Base-by-base conservation (phyloP, 23 tunicate genomes). In the Halocynthia aurantium region DNA sequence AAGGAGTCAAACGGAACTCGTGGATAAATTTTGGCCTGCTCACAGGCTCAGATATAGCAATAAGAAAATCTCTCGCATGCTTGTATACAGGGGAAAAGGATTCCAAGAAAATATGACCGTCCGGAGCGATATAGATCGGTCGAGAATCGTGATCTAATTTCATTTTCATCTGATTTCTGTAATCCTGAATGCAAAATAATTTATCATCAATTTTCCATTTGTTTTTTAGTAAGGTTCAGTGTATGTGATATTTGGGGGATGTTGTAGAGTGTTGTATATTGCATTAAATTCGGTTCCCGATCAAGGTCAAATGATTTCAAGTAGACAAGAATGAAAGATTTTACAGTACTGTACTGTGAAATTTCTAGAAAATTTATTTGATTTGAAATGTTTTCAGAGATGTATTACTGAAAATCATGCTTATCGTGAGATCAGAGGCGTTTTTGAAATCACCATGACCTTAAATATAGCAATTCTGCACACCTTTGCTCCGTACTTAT, bases 31-130 rank as follows among this genome's bases (percentile, higher is more conserved):
- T 73, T 55, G 99, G 99, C 20, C 99, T 78, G 74, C 95, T 84
- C 22, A 94, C 77, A 6, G 99, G 99, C 77, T 94, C 99, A 9
- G 99, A 62, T 52, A 94, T 94, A 12, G 95, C 99, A 81, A 94
- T 94, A 9, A 94, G 83, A 84, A 94, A 94, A 61, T 94, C 99
- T 60, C 99, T 72, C n/a, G 99, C 99, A 81, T 94, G 95, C 51
- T 85, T 78, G 60, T 94, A 94, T 5, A 94, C 91, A 17, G 99
- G 99, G 52, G 99, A 94, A 77, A 88, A 94, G 15, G 99, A 84
- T 76, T 94, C 99, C 61, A 94, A 69, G 67, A 94, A 94, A 20
- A 94, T 94, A 71, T 94, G 95, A 6, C 95, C 99, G 82, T 94
- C 95, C 13, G 99, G 99, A 15, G 95, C 87, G 62, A 94, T 84